Percentiles rank a stretch among this genome's conserved stretches.
phyloP scores from a whole-genome alignment of 2,113 vertebrate genomes.

The Platichthys flesus region DNA sequence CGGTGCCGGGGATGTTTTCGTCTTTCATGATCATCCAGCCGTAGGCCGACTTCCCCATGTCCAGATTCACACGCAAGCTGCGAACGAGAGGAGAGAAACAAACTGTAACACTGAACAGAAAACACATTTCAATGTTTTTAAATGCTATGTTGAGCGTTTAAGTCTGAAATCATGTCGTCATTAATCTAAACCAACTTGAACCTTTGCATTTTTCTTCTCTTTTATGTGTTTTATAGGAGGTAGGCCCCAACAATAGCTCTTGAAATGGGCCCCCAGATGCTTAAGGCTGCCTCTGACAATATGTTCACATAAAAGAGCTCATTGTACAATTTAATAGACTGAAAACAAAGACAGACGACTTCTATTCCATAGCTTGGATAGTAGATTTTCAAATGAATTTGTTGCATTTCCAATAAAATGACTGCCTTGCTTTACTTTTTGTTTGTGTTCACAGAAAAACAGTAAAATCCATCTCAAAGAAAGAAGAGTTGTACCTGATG shows the following conservation, averaged over 20 bases:
- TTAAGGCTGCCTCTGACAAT: not conserved
- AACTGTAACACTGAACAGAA: not conserved
- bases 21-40: conserved; percentile 99
- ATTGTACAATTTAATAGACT: not conserved
- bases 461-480: too few relatives aligned
- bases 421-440: not conserved
- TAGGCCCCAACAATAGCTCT: too few relatives aligned
- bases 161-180: too few relatives aligned
- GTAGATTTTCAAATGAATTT: not conserved
- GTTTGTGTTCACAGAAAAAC: not conserved
- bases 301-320: not conserved
- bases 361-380: not conserved
- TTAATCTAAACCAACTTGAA: too few relatives aligned
- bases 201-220: too few relatives aligned
- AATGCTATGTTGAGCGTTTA: too few relatives aligned
- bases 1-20: conserved; percentile 95
- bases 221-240: too few relatives aligned
- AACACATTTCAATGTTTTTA: not conserved
- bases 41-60: conserved; percentile 98
- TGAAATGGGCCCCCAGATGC: too few relatives aligned
- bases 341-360: not conserved
- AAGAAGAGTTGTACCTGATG: conserved; percentile 86
- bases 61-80: conserved; percentile 96
- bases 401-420: not conserved
- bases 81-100: not conserved